phyloP scores from a whole-genome alignment of 2,113 vertebrate genomes.

The Tragelaphus buxtoni region DNA sequence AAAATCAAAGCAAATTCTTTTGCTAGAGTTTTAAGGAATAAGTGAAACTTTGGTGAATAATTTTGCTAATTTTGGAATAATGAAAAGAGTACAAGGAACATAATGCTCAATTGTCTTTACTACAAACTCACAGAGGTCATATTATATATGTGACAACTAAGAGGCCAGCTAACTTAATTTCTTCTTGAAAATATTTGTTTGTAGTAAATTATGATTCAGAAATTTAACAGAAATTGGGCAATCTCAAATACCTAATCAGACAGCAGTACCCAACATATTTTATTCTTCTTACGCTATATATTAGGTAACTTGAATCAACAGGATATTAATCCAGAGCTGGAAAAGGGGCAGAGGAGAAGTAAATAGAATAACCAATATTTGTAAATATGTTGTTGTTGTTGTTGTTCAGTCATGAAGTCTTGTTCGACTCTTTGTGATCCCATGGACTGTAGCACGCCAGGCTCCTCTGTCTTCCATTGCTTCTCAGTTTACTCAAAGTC shows the following conservation, averaged over 20 bases:
- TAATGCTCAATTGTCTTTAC: not conserved
- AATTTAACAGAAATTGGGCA: not conserved
- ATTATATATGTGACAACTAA: not conserved
- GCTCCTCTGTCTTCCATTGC: not conserved
- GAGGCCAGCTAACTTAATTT: not conserved
- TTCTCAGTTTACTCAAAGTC: not conserved
- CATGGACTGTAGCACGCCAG: not conserved
- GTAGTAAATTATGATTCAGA: not conserved
- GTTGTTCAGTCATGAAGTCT: not conserved
- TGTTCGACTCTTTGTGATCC: not conserved
- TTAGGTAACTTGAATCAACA: not conserved
- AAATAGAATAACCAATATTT: not conserved
- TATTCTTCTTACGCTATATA: not conserved
- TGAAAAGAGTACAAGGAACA: not conserved
- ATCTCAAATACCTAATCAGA: not conserved
- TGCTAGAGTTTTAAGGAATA: not conserved
- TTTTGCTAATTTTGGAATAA: not conserved
- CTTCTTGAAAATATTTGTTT: not conserved
- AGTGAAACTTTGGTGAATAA: not conserved
- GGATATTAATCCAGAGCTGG: not conserved
- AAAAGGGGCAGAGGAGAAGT: not conserved
- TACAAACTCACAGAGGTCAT: not conserved
- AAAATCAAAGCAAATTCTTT: not conserved
- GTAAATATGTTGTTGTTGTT: not conserved
- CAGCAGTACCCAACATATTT: not conserved